A percentile compares a stretch with the other conserved stretches of the same genome.
Conservation (phyloP, 2,113 vertebrate genomes). For the Calypte anna region DNA sequence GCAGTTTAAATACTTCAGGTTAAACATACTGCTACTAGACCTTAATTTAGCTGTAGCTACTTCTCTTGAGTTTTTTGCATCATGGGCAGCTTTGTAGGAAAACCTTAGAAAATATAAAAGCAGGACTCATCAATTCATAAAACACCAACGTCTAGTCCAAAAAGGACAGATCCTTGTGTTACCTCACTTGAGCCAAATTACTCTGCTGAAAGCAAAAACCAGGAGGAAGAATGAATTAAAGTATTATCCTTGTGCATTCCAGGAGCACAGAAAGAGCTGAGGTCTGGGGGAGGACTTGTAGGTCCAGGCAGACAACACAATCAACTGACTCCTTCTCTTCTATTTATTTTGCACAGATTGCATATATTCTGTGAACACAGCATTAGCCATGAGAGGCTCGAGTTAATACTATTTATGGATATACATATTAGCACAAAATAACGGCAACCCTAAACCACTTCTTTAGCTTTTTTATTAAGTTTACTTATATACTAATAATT, state of each 20-base stretch:
- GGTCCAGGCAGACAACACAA: background rate
- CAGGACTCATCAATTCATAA: background rate
- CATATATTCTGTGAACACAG: background rate
- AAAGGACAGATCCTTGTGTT: slow-evolving; percentile 5
- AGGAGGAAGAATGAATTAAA: slow-evolving; percentile 1
- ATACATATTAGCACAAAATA: background rate
- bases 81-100: background rate
- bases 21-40: background rate
- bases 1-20: background rate
- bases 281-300: background rate
- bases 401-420: slow-evolving; percentile 12
- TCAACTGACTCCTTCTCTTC: background rate
- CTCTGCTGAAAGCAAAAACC: slow-evolving; percentile 41
- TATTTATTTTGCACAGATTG: background rate
- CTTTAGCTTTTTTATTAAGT: slow-evolving; percentile 7
- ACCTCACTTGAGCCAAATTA: background rate
- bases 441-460: background rate
- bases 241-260: slow-evolving; percentile 46
- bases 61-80: background rate
- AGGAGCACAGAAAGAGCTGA: background rate
- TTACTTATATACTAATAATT: slow-evolving; percentile 24
- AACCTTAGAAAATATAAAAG: background rate
- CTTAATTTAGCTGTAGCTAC: background rate
- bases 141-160: background rate
- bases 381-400: background rate